Base-by-base conservation (phyloP, 2,113 vertebrate species). In the Vireo altiloquus region DNA sequence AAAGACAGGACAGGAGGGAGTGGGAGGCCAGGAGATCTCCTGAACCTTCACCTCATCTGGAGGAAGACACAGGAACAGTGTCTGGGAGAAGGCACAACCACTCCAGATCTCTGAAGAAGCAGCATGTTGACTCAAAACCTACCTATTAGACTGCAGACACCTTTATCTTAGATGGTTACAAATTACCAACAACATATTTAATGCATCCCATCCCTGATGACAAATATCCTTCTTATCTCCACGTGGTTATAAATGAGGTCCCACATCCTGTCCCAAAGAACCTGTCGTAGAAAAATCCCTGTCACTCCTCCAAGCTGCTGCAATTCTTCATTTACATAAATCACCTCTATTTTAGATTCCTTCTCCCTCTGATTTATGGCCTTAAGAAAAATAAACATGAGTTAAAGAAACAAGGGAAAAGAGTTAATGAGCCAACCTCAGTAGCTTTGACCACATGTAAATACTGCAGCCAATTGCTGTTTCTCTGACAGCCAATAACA, bases 371-470 rank as follows among this genome's bases (percentile, higher is more conserved):
- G 82, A 96, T 95, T 94, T 77, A 96, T 22, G 47, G 54, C 31
- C 89, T 83, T 64, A 91, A 90, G 74, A 75, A 94, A 92, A 94
- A 92, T 31, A 95, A 95, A 86, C 60, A 86, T 1, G 13, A 94
- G 39, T 78, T 71, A 80, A 93, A 56, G 79, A 95, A 97, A 81
- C 78, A 92, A 91, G 28, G n/a, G 89, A 82, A 68, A 80, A 70
- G 47, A 92, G 47, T 78, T 91, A 93, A 92, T 44, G 66, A 88
- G 82, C 47, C 82, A 95, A 27, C 24, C 37, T 78, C 23, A 86
- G 64, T 21, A 94, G 65, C 40, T 88, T 40, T 87, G 92, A 88
- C 85, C 92, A 94, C 90, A 90, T 28, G 64, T 66, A 95, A 96
- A 95, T 71, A 81, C 46, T 88, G 64, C 71, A 77, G 92, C 72